Percentiles rank a stretch among this genome's conserved stretches.
Evolutionary conservation across 2,888 invertebrate species (phyloP).

Genomic region (Rhingia rostrata): DNA sequence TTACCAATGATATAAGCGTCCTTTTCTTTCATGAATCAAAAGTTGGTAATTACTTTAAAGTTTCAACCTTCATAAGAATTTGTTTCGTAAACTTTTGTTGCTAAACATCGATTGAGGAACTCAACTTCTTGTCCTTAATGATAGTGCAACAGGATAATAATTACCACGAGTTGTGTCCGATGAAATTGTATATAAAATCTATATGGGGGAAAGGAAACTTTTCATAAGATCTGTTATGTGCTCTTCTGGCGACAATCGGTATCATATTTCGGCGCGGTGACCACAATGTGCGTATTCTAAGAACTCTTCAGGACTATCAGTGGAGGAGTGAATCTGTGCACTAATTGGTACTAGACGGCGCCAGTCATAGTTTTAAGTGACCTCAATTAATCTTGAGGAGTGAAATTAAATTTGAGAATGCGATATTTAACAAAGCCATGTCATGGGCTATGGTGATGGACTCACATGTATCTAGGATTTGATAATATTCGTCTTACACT

Average conservation of each 20-base stretch:
- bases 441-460: background rate
- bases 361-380: slow-evolving; percentile 55
- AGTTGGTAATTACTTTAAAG: background rate
- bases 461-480: background rate
- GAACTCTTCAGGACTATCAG: slow-evolving; percentile 21
- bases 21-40: too few relatives aligned
- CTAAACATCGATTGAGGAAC: slow-evolving; percentile 35
- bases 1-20: too few relatives aligned
- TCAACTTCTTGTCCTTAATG: slow-evolving; percentile 53
- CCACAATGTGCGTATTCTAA: slow-evolving; percentile 29
- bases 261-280: slow-evolving; percentile 72
- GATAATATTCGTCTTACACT: too few relatives aligned
- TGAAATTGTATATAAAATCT: slow-evolving; percentile 9
- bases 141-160: slow-evolving; percentile 69
- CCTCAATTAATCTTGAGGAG: slow-evolving; percentile 26
- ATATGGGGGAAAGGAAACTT: slow-evolving; percentile 27
- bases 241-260: slow-evolving; percentile 57
- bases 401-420: slow-evolving; percentile 24
- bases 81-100: slow-evolving; percentile 62
- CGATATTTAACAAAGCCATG: background rate
- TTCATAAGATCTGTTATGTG: slow-evolving; percentile 20
- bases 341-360: slow-evolving; percentile 63
- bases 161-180: slow-evolving; percentile 41
- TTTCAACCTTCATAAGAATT: background rate
- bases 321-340: slow-evolving; percentile 55